Evolutionary conservation across 2,888 invertebrate genomes (phyloP).

Genomic region (Pseudanteris insignis): DNA sequence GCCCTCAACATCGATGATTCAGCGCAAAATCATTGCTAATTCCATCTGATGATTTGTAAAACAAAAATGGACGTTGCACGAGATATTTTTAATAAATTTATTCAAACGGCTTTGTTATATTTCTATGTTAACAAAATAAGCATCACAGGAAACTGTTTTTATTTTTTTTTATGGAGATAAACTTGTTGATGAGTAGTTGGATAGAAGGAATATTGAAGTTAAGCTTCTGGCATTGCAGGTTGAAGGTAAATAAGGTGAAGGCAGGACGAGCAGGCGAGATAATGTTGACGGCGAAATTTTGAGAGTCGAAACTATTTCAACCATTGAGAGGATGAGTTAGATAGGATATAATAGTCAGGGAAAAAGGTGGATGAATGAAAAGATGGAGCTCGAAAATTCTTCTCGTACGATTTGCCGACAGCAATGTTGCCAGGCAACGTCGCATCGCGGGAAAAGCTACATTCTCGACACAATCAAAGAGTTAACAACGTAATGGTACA

Average conservation of each 20-base stretch:
- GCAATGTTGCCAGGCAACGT: conserved; percentile 48
- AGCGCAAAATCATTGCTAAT: too few species aligned
- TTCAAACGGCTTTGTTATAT: too few species aligned
- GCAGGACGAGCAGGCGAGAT: conserved; percentile 1
- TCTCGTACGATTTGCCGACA: conserved; percentile 40
- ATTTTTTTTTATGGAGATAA: too few species aligned
- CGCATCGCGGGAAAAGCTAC: conserved; percentile 47
- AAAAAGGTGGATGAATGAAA: conserved; percentile 40
- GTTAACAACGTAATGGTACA: conserved; percentile 29
- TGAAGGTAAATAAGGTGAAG: neutral
- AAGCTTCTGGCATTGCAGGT: too few species aligned
- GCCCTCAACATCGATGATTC: too few species aligned
- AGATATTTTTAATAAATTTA: too few species aligned
- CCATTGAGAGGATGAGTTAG: conserved; percentile 27
- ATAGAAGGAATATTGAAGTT: too few species aligned
- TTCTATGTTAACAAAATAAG: too few species aligned
- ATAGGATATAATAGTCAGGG: conserved; percentile 17
- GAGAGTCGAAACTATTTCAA: conserved; percentile 23
- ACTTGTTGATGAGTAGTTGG: too few species aligned
- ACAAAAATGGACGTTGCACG: too few species aligned
- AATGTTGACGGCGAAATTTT: conserved; percentile 10
- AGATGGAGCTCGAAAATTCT: conserved; percentile 34
- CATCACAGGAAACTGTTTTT: too few species aligned
- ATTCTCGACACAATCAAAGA: conserved; percentile 39
- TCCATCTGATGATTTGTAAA: too few species aligned